Conservation (phyloP, 2,113 vertebrate species). For the Clarias macrocephalus region DNA sequence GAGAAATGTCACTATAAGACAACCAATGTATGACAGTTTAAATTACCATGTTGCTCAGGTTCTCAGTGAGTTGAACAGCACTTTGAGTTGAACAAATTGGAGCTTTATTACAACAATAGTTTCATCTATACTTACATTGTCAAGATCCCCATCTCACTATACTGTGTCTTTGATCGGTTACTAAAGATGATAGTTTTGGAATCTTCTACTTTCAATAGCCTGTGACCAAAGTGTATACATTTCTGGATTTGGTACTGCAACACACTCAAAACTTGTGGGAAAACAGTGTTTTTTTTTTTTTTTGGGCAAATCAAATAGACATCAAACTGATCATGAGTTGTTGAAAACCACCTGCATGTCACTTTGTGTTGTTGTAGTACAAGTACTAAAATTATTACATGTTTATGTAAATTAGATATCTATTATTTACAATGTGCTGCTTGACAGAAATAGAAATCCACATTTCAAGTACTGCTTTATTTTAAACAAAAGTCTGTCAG, state of each 20-base stretch:
- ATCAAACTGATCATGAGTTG: neutral
- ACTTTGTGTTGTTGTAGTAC: no score
- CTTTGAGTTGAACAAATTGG: neutral
- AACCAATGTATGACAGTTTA: neutral
- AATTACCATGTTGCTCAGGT: neutral
- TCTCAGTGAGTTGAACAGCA: neutral
- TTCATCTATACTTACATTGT: neutral
- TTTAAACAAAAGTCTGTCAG: no score
- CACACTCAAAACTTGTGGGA: neutral
- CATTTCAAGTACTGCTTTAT: no score
- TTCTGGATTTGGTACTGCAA: neutral
- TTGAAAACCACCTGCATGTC: no score
- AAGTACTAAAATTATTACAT: no score
- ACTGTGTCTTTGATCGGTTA: neutral
- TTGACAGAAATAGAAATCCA: no score
- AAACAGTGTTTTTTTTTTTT: neutral
- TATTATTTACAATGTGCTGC: no score
- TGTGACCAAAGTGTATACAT: neutral
- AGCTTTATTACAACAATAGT: neutral
- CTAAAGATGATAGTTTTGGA: neutral
- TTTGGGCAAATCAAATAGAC: neutral
- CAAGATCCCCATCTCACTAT: neutral
- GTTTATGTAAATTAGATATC: no score
- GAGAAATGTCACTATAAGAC: neutral
- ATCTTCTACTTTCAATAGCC: neutral